Evolutionary conservation across 2,797 vertebrate species (phyloP), one percentile per base, ranked within the genome.

Genomic region (Phalanger gymnotis): DNA sequence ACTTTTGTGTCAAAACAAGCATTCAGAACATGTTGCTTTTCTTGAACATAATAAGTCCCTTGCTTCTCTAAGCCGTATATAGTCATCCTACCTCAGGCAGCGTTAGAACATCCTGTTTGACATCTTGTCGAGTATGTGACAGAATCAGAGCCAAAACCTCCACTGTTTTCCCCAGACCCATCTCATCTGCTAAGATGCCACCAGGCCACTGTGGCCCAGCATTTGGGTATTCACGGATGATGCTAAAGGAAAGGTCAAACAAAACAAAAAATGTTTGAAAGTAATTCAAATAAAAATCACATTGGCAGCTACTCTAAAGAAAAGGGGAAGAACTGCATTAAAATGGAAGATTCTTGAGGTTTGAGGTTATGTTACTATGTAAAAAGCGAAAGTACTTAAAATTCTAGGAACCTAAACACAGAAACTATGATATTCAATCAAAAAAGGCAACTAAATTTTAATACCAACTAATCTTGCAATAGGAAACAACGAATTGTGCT

Each of bases 81-180:
- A 27, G 0, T 90, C 96, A 96, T 96, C 98, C 98, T 98, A 99
- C 99, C 99, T 99, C 99, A 91, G 99, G 99, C 96, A 99, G 98
- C 0, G 98, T 99, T 91, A 99, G 98, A 95, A 98, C 98, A 96
- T 99, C 99, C 94, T 99, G 99, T 98, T 98, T 98, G 96, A 99
- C 94, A 95, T 99, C 99, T 98, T 99, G 99, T 90, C 99, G 99
- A 14, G 99, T 99, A 97, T 99, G 99, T 97, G 98, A 99, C 97
- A 99, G 98, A 98, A 99, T 99, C 95, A 99, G 99, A 95, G 99
- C 99, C 98, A 99, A 98, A 97, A 99, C 99, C 96, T 99, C 99
- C 95, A 99, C 99, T 0, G 99, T 99, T 98, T 99, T 99, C 94
- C 99, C 99, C 25, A 99, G 99, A n/a, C 99, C 99, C 99, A 99